Percentiles rank a stretch among this genome's conserved stretches.
Conservation (phyloP, 2,113 vertebrate genomes). For the Brachyhypopomus gauderio region DNA sequence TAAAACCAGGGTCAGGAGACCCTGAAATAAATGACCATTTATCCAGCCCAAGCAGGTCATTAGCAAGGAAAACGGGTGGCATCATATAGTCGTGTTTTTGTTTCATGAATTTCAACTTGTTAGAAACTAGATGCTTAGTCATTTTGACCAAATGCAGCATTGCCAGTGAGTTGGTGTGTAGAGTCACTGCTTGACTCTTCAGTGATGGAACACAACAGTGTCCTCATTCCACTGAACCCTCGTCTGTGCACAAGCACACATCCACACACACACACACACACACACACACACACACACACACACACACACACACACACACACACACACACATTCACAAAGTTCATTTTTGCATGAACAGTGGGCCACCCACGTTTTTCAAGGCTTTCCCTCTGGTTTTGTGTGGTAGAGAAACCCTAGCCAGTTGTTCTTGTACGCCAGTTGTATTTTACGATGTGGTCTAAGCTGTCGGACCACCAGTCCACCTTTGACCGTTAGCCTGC, state of each 20-base stretch:
- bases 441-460: slow-evolving; percentile 78
- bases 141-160: too few relatives aligned
- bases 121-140: too few relatives aligned
- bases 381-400: slow-evolving; percentile 74
- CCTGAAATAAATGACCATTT: slow-evolving; percentile 63
- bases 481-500: slow-evolving; percentile 69
- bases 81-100: not conserved
- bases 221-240: not conserved
- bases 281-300: slow-evolving; percentile 35
- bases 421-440: slow-evolving; percentile 76
- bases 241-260: not conserved
- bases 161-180: not conserved
- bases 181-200: not conserved
- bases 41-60: slow-evolving; percentile 50
- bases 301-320: too few relatives aligned
- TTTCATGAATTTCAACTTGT: not conserved
- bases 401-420: slow-evolving; percentile 75
- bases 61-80: not conserved
- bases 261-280: slow-evolving; percentile 34
- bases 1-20: slow-evolving; percentile 69
- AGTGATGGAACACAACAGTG: not conserved
- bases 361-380: slow-evolving; percentile 76
- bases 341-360: slow-evolving; percentile 49
- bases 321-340: slow-evolving; percentile 38
- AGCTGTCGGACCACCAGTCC: slow-evolving; percentile 77